Conservation (phyloP, 2,888 invertebrate species). For the Trichacis sp. region DNA sequence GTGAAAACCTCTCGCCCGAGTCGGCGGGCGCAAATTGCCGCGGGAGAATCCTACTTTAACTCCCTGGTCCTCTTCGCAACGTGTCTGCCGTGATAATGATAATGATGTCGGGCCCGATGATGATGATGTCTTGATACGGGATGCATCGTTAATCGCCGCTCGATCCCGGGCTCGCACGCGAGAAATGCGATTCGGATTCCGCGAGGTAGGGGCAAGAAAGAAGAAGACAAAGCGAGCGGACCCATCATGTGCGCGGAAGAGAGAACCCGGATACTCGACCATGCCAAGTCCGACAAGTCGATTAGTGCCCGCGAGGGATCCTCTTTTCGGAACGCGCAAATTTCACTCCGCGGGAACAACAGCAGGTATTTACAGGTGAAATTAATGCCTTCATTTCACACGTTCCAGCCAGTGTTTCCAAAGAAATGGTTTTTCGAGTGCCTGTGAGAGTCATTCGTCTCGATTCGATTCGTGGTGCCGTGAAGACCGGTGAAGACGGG, state of each 20-base stretch:
- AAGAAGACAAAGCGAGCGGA: too few species aligned
- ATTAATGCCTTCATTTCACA: too few species aligned
- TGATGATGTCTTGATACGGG: conserved; percentile 60
- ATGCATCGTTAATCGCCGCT: conserved; percentile 60
- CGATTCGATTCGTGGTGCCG: too few species aligned
- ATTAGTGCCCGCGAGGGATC: background rate
- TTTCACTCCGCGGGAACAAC: background rate
- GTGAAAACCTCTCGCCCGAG: conserved; percentile 56
- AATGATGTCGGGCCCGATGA: conserved; percentile 29
- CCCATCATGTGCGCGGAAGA: too few species aligned
- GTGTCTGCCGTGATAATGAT: conserved; percentile 24
- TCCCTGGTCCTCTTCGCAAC: conserved; percentile 10
- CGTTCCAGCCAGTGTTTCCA: too few species aligned
- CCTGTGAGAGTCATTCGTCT: too few species aligned
- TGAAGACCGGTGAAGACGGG: too few species aligned
- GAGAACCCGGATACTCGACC: too few species aligned
- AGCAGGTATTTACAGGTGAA: background rate
- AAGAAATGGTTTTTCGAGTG: too few species aligned
- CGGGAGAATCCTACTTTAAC: conserved; percentile 23
- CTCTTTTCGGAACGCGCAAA: too few species aligned
- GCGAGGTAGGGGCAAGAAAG: conserved; percentile 9
- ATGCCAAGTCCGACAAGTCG: too few species aligned
- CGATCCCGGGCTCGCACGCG: conserved; percentile 44
- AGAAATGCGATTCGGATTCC: conserved; percentile 34
- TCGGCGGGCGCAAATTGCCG: conserved; percentile 58